These are phyloP conservation scores for Furcifer pardalis DNA, from an alignment of 2,797 vertebrate genomes.

Conservation along the genomic window DNA sequence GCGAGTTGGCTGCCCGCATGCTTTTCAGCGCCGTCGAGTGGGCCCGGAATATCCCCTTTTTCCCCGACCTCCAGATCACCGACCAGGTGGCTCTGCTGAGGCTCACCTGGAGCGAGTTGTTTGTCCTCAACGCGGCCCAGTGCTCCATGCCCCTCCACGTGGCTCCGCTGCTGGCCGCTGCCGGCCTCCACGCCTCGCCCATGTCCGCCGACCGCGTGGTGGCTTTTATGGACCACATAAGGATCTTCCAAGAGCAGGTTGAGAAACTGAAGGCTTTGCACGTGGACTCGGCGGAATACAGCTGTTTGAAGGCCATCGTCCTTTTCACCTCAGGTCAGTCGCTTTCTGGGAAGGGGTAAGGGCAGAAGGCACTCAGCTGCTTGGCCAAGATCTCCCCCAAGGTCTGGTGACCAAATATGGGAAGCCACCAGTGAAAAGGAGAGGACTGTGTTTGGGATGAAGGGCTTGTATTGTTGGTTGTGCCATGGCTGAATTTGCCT, in stretches of 20 bases:
- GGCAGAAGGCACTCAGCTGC: fast-evolving
- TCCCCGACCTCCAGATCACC: constrained; percentile 98
- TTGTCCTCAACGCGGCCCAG: constrained; percentile 97
- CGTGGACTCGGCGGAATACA: constrained; percentile 98
- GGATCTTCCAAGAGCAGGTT: constrained; percentile 99
- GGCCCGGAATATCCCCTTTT: constrained; percentile 99
- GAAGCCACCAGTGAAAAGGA: too few species aligned
- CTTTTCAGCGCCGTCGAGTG: constrained; percentile 99
- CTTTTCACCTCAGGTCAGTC: constrained; percentile 93
- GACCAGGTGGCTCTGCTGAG: constrained; percentile 97
- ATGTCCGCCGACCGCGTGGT: constrained; percentile 98
- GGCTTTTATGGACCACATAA: constrained; percentile 99
- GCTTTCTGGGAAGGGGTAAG: background rate
- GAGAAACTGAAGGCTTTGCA: constrained; percentile 98
- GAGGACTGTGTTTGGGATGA: background rate
- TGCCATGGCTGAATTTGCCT: too few species aligned
- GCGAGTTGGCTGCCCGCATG: constrained; percentile 95
- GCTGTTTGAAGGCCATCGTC: constrained; percentile 98
- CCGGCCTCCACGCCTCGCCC: constrained; percentile 96
- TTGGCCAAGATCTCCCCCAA: too few species aligned
- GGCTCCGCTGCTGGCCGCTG: constrained; percentile 94
- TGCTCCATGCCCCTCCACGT: constrained; percentile 98
- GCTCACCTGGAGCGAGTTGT: constrained; percentile 98
- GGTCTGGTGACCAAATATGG: too few species aligned
- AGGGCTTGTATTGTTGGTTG: background rate